These are phyloP conservation scores for Falco biarmicus DNA, from an alignment of 2,797 vertebrate species.

Conservation along the genomic window DNA sequence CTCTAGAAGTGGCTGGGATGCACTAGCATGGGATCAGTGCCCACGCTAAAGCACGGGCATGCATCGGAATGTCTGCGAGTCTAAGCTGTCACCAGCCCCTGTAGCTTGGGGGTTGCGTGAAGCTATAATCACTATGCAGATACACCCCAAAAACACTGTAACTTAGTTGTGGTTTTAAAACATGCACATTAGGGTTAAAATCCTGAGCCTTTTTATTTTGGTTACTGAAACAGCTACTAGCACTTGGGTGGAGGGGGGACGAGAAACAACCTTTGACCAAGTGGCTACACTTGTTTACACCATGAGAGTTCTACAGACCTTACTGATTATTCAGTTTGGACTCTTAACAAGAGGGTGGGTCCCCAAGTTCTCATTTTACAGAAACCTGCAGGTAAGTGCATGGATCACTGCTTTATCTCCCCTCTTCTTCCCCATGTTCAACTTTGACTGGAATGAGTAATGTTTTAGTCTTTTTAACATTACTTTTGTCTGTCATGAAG, in stretches of 20 bases:
- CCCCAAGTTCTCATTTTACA: neutral
- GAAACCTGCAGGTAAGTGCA: neutral
- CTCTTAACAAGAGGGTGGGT: neutral
- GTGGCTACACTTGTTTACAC: neutral
- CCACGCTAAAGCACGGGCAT: neutral
- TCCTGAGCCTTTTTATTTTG: neutral
- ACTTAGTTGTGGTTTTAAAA: neutral
- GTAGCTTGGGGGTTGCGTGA: neutral
- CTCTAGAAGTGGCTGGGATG: neutral
- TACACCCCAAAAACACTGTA: neutral
- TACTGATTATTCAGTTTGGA: neutral
- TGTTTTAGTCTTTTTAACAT: neutral
- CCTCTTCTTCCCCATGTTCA: neutral
- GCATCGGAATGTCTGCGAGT: neutral
- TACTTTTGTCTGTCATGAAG: neutral
- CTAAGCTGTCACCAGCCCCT: neutral
- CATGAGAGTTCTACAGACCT: neutral
- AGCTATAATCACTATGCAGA: neutral
- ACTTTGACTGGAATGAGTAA: neutral
- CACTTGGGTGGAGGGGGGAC: neutral
- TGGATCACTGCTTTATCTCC: neutral
- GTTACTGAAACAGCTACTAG: neutral
- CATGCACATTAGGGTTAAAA: neutral
- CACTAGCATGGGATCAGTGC: fast-evolving
- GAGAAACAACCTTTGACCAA: neutral